phyloP scores from a whole-genome alignment of 2,888 invertebrate species.

The Napeogenes sylphis region DNA sequence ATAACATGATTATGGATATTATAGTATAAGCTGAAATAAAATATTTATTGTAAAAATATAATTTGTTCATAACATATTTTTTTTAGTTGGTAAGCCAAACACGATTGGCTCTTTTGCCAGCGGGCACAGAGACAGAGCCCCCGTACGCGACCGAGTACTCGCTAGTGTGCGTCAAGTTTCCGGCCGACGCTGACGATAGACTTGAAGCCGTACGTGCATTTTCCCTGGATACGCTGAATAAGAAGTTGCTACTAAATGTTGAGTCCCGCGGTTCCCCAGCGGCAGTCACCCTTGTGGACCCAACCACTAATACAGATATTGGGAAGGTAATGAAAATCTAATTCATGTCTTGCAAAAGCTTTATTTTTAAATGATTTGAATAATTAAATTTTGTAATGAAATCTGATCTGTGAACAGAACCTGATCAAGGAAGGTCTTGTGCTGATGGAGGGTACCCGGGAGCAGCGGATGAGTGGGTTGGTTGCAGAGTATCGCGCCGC shows the following conservation, averaged over 20 bases:
- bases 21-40: neutral
- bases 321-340: slow-evolving; percentile 57
- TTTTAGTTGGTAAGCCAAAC: slow-evolving; percentile 78
- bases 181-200: slow-evolving; percentile 91
- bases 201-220: slow-evolving; percentile 84
- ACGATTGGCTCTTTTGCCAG: slow-evolving; percentile 89
- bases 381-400: neutral
- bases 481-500: slow-evolving; percentile 90
- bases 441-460: slow-evolving; percentile 87
- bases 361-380: neutral
- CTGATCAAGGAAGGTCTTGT: slow-evolving; percentile 92
- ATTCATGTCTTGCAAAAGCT: no score
- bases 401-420: slow-evolving; percentile 60
- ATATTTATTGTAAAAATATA: neutral
- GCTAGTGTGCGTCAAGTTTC: slow-evolving; percentile 90
- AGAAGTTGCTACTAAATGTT: slow-evolving; percentile 88
- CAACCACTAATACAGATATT: slow-evolving; percentile 69
- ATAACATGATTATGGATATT: neutral
- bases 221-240: slow-evolving; percentile 81
- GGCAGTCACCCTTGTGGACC: slow-evolving; percentile 75
- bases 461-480: slow-evolving; percentile 87
- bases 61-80: neutral
- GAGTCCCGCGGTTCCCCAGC: slow-evolving; percentile 84
- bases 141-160: slow-evolving; percentile 92
- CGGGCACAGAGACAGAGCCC: slow-evolving; percentile 81